Evolutionary conservation across 1,140 invertebrate genomes (phyloP).

Genomic region (Halyomorpha halys): DNA sequence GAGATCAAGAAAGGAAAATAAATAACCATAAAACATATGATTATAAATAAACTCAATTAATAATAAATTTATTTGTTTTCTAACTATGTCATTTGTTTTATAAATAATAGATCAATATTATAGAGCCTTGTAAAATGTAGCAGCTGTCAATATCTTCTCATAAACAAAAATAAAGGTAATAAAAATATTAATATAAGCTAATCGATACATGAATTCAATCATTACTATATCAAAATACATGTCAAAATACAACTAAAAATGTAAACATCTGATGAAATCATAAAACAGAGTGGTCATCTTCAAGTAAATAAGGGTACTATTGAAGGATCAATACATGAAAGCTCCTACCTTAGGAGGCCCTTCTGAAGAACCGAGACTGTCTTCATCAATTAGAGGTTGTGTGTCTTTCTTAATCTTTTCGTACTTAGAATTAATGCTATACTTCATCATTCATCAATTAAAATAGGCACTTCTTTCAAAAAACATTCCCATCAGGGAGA

Average conservation of each 20-base stretch:
- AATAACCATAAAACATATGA: not conserved
- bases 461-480: constrained; percentile 1
- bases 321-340: constrained; percentile 21
- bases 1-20: not conserved
- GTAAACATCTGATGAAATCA: constrained; percentile 8
- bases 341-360: constrained; percentile 26
- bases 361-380: constrained; percentile 26
- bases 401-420: constrained; percentile 28
- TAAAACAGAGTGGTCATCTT: constrained; percentile 3
- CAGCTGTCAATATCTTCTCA: too few species aligned
- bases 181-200: too few species aligned
- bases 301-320: constrained; percentile 12
- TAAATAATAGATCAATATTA: too few species aligned
- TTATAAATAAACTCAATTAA: too few species aligned
- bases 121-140: too few species aligned
- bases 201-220: too few species aligned
- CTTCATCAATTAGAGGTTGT: constrained; percentile 29
- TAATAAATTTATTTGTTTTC: too few species aligned
- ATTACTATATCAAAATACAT: too few species aligned
- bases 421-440: constrained; percentile 30
- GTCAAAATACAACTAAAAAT: too few species aligned
- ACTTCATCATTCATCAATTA: constrained; percentile 26
- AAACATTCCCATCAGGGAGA: not conserved
- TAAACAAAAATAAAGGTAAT: too few species aligned
- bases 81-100: too few species aligned